Conservation (phyloP, 2,888 invertebrate species). For the Uloborus plumipes region DNA sequence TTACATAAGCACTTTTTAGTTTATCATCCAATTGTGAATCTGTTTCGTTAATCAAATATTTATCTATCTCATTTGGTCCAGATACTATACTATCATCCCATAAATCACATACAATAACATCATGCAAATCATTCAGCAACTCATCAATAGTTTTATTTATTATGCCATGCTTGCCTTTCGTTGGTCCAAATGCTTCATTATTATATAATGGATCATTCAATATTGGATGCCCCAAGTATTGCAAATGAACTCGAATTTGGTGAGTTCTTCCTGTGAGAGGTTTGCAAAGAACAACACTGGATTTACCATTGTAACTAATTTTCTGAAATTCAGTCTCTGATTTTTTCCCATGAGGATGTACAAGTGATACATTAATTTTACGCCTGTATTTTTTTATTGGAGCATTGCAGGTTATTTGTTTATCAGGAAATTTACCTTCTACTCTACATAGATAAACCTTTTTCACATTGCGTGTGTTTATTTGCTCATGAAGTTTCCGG, state of each 20-base stretch:
- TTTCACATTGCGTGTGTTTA: slow-evolving; percentile 88
- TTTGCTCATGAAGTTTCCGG: slow-evolving; percentile 93
- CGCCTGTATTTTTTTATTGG: slow-evolving; percentile 94
- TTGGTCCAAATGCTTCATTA: slow-evolving; percentile 88
- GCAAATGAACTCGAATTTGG: slow-evolving; percentile 98
- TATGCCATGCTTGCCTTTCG: slow-evolving; percentile 88
- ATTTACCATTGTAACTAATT: slow-evolving; percentile 87
- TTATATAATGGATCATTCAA: slow-evolving; percentile 98
- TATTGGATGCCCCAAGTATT: slow-evolving; percentile 96
- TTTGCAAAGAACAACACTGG: slow-evolving; percentile 93
- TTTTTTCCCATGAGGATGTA: slow-evolving; percentile 91
- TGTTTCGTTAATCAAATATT: slow-evolving; percentile 4
- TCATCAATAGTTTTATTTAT: slow-evolving; percentile 69
- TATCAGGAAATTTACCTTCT: slow-evolving; percentile 90
- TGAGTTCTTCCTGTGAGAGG: slow-evolving; percentile 98
- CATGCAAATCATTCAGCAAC: slow-evolving; percentile 16
- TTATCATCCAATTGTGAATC: slow-evolving; percentile 1
- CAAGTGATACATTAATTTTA: slow-evolving; percentile 96
- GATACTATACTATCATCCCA: neutral
- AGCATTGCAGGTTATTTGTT: slow-evolving; percentile 83
- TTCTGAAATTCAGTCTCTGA: slow-evolving; percentile 92
- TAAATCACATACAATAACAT: slow-evolving; percentile 9
- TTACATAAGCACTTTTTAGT: slow-evolving; percentile 81
- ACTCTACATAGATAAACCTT: slow-evolving; percentile 98
- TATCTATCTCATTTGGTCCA: neutral